Evolutionary conservation across 2,888 invertebrate species (phyloP).

Genomic region (Drosophila nr. perissopoda): DNA sequence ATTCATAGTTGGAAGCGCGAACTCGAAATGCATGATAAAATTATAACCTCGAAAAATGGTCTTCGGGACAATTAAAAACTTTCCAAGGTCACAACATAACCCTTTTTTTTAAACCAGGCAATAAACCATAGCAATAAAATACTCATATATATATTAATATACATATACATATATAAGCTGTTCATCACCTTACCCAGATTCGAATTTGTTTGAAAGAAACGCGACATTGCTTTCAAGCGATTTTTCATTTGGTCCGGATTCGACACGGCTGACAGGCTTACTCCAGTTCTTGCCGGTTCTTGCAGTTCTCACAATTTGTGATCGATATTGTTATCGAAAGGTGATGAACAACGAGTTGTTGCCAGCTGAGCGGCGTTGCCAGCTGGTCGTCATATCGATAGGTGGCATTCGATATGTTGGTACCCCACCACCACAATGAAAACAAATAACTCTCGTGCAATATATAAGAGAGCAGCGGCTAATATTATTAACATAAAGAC

Average conservation of each 20-base stretch:
- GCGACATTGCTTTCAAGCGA: slow-evolving; percentile 92
- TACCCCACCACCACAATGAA: slow-evolving; percentile 15
- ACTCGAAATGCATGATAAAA: too few species aligned
- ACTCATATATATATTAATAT: too few species aligned
- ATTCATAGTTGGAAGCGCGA: not conserved
- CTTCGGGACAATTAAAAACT: too few species aligned
- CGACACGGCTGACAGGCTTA: slow-evolving; percentile 95
- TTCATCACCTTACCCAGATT: slow-evolving; percentile 85
- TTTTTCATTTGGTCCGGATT: slow-evolving; percentile 94
- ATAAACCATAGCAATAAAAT: too few species aligned
- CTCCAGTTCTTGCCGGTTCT: slow-evolving; percentile 86
- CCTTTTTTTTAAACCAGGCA: too few species aligned
- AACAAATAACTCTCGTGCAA: slow-evolving; percentile 23
- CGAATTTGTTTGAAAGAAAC: slow-evolving; percentile 92
- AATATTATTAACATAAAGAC: slow-evolving; percentile 49
- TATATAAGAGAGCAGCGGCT: slow-evolving; percentile 20
- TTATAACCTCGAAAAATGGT: too few species aligned
- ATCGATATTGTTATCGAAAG: not conserved
- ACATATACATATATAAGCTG: too few species aligned
- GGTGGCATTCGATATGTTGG: slow-evolving; percentile 7
- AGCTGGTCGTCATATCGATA: slow-evolving; percentile 16
- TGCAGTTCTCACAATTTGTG: not conserved
- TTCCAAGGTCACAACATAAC: too few species aligned
- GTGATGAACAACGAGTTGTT: not conserved
- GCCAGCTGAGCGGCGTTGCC: slow-evolving; percentile 28